Base-by-base conservation (phyloP, 2,113 vertebrate genomes). In the Cebidichthys violaceus region DNA sequence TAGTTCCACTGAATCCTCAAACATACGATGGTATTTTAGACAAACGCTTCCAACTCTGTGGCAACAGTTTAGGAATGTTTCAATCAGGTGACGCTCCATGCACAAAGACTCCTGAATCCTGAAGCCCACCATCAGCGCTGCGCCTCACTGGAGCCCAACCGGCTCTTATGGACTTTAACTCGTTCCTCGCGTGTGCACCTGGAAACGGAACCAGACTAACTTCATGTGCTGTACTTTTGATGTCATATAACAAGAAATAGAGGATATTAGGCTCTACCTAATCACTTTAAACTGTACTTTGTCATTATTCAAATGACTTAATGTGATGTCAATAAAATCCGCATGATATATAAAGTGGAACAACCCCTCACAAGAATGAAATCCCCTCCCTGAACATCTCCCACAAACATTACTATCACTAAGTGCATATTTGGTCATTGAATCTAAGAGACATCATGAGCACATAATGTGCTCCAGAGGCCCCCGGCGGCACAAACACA, bases 371-470 rank as follows among this genome's bases (percentile, higher is more conserved):
- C 72, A 11, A 43, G 85, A 81, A 61, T 52, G 27, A 85, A 77
- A 55, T 11, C 59, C 59, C 77, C 39, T 29, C 43, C 69, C 64
- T 50, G 17, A 70, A 72, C 77, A 72, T 84, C 57, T 54, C 76
- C 76, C 71, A 72, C 78, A 9, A 31, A 73, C 84, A 79, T 76
- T 45, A 72, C 71, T 70, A 70, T 67, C 90, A 91, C 88, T 92
- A 94, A 94, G 95, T 95, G 95, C 94, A 95, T 96, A 95, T 96
- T 96, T 96, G 95, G 92, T 95, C 96, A 94, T 95, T 94, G 92
- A 89, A 93, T 92, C 91, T 94, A 94, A 91, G 94, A 94, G 93
- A 83, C 86, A 88, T 85, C 80, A 86, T 57, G 73, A 84, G 77
- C 85, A 66, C 78, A 94, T 90, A 95, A 93, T 95, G 95, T 91